phyloP scores from a whole-genome alignment of 2,797 vertebrate genomes.

The Peromyscus attwateri region DNA sequence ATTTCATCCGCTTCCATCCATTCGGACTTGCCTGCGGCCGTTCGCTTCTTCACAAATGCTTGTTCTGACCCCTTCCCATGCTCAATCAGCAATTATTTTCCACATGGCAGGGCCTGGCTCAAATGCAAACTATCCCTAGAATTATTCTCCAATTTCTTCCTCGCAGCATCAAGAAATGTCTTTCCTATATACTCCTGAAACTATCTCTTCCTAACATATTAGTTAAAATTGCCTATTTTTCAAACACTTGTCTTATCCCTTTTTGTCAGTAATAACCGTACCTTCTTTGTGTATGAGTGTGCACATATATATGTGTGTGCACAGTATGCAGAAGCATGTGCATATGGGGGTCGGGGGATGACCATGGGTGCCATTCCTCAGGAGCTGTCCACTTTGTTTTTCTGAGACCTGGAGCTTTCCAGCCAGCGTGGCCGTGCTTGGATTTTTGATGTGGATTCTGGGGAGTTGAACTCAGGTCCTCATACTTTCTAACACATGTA shows the following conservation, averaged over 20 bases:
- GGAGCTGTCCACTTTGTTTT: background rate
- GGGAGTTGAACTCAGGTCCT: background rate
- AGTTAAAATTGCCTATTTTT: background rate
- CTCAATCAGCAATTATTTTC: background rate
- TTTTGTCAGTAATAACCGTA: background rate
- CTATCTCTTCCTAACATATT: background rate
- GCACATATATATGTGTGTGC: background rate
- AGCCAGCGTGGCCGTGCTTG: too few relatives aligned
- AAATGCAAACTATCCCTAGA: background rate
- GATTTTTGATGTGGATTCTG: background rate
- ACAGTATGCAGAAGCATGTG: too few relatives aligned
- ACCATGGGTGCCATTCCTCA: background rate
- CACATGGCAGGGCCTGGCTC: background rate
- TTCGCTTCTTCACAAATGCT: background rate
- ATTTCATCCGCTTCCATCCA: background rate
- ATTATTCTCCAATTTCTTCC: background rate
- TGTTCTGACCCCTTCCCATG: background rate
- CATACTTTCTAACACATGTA: background rate
- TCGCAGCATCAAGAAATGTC: background rate
- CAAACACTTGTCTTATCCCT: background rate
- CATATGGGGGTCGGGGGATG: background rate
- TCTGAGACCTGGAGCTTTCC: background rate
- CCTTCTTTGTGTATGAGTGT: background rate
- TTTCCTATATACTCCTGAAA: constrained; percentile 5
- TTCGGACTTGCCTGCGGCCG: background rate